A percentile compares a stretch with the other conserved stretches of the same genome.
These are phyloP conservation scores for Hirtodrosophila duncani DNA, from an alignment of 2,888 invertebrate species.

Conservation along the genomic window DNA sequence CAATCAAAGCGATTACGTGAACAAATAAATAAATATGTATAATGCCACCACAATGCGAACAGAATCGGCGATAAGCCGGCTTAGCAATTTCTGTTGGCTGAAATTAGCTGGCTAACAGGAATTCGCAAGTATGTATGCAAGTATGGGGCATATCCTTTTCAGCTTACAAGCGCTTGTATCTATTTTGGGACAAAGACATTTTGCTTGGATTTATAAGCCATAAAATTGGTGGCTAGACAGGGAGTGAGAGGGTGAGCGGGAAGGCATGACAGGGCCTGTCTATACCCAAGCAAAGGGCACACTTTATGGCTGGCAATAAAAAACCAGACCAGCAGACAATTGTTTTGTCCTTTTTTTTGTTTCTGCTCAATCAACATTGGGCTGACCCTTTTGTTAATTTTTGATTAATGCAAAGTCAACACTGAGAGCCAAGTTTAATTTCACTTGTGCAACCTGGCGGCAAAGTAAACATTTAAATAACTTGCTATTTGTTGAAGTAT, in stretches of 20 bases:
- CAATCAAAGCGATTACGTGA: too few species aligned
- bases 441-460: too few species aligned
- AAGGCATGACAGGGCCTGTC: too few species aligned
- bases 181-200: constrained; percentile 45
- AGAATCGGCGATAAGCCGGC: constrained; percentile 25
- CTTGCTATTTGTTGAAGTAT: constrained; percentile 51
- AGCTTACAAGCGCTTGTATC: too few species aligned
- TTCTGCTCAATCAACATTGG: constrained; percentile 35
- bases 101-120: constrained; percentile 31
- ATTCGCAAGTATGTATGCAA: neutral
- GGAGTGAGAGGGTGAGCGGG: constrained; percentile 16
- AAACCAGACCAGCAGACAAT: constrained; percentile 18
- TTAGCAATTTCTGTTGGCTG: constrained; percentile 40
- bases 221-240: constrained; percentile 53
- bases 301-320: constrained; percentile 54
- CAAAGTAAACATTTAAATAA: too few species aligned
- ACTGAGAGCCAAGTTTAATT: constrained; percentile 28
- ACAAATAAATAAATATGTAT: too few species aligned
- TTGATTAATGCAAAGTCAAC: constrained; percentile 64
- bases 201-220: constrained; percentile 60
- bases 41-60: too few species aligned
- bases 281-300: constrained; percentile 6
- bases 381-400: constrained; percentile 43
- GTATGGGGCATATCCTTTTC: too few species aligned
- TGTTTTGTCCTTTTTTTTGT: constrained; percentile 14